Base-by-base conservation (phyloP, 2,888 invertebrate genomes). In the Agriotes lineatus region DNA sequence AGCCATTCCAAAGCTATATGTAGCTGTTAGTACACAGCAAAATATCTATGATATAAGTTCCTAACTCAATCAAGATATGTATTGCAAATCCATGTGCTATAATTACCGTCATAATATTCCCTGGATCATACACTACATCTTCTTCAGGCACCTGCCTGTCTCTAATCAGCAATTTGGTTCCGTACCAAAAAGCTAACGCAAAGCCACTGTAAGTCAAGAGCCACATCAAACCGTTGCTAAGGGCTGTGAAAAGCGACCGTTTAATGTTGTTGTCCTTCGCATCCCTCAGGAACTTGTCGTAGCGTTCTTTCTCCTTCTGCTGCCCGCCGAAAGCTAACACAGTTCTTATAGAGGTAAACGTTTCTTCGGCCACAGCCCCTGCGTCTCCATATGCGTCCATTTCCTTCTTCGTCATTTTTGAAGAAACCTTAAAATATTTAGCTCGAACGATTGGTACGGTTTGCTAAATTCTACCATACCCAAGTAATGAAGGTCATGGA, bases 121-220 rank as follows among this genome's bases (percentile, higher is more conserved):
- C n/a, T 25, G 25, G 35, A 65, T 88, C 86, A 75, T 93, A 92
- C 52, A 83, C 85, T n/a, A 83, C 78, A 0, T 80, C 75, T 18
- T 56, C 63, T 25, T 16, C 88, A 86, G 0, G 90, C 77, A n/a
- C n/a, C n/a, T n/a, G n/a, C n/a, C n/a, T n/a, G n/a, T 7, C 25
- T 25, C 7, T 25, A 7, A 25, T 7, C 75, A 92, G 87, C 7
- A 93, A 83, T 39, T 85, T 86, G 72, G 92, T 90, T 0, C 95
- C 95, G 80, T 93, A 95, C 93, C 94, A 95, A 82, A 96, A 94
- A 0, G 94, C 92, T 20, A 95, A 82, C 0, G 92, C 91, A 78
- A 95, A 94, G 2, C 92, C 89, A 39, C 87, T 86, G 82, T 93
- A 95, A 69, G 95, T 91, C 75, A 93, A 90, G 76, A 94, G 88